Evolutionary conservation across 2,888 invertebrate species (phyloP).

Genomic region (Eupsilia transversa): DNA sequence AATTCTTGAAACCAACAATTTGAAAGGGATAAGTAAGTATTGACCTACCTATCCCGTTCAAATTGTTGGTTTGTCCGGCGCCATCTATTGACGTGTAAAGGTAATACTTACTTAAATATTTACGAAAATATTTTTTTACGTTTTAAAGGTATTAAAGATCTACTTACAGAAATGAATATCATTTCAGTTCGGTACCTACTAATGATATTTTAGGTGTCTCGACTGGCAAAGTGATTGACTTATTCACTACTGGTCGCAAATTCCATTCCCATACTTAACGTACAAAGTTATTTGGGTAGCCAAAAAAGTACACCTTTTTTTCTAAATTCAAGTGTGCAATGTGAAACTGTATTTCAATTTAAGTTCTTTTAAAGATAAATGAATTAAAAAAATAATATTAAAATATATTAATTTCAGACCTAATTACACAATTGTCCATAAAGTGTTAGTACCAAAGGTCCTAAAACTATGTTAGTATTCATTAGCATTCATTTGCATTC

Average conservation of each 20-base stretch:
- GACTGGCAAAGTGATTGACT: not conserved
- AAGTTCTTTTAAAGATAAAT: not conserved
- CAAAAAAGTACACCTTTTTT: not conserved
- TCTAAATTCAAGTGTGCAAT: not conserved
- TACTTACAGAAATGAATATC: not conserved
- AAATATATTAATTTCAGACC: too few relatives aligned
- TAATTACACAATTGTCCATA: too few relatives aligned
- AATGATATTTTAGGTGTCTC: not conserved
- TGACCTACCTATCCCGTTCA: not conserved
- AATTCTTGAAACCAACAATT: not conserved
- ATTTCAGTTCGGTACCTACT: not conserved
- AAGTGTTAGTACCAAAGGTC: too few relatives aligned
- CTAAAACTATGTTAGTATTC: too few relatives aligned
- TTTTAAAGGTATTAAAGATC: too few relatives aligned
- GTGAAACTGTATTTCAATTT: not conserved
- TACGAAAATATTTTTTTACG: too few relatives aligned
- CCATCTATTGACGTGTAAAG: too few relatives aligned
- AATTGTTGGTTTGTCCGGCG: not conserved
- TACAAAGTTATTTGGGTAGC: not conserved
- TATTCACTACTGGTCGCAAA: not conserved
- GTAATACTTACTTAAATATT: too few relatives aligned
- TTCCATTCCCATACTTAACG: not conserved
- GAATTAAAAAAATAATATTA: too few relatives aligned
- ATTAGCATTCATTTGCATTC: too few relatives aligned
- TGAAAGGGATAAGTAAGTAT: not conserved